Evolutionary conservation across 2,113 vertebrate species (phyloP).

Genomic region (Bubo bubo): DNA sequence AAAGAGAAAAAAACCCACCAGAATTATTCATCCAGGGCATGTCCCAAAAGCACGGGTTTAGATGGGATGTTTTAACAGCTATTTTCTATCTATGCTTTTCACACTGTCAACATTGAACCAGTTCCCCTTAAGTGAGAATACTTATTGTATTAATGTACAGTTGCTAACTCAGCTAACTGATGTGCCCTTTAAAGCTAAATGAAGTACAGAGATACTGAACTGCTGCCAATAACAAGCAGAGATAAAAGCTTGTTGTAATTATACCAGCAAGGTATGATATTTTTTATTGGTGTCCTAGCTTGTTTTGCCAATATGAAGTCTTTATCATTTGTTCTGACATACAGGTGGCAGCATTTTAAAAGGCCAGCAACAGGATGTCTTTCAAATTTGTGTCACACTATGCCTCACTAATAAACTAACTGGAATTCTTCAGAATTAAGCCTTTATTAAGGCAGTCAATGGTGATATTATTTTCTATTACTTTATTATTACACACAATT

Average conservation of each 20-base stretch:
- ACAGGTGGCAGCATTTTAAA: not conserved
- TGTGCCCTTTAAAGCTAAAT: not conserved
- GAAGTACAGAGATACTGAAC: not conserved
- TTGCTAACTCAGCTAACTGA: constrained; percentile 15
- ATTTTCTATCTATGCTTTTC: not conserved
- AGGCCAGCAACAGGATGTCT: not conserved
- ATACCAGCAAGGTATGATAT: not conserved
- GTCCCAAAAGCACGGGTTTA: not conserved
- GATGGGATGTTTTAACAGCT: not conserved
- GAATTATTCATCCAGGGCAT: not conserved
- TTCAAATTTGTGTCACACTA: not conserved
- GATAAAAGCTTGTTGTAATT: not conserved
- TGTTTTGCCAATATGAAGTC: not conserved
- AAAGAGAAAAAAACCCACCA: not conserved
- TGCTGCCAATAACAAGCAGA: not conserved
- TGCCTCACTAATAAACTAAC: not conserved
- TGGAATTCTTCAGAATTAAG: not conserved
- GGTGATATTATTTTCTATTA: not conserved
- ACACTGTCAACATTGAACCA: not conserved
- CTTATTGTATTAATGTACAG: not conserved
- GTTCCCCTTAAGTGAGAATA: not conserved
- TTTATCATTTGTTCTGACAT: not conserved
- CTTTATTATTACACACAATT: not conserved
- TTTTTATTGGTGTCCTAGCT: not conserved
- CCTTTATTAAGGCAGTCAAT: not conserved